Conservation (phyloP, 2,797 vertebrate genomes). For the Smutsia temminckii region DNA sequence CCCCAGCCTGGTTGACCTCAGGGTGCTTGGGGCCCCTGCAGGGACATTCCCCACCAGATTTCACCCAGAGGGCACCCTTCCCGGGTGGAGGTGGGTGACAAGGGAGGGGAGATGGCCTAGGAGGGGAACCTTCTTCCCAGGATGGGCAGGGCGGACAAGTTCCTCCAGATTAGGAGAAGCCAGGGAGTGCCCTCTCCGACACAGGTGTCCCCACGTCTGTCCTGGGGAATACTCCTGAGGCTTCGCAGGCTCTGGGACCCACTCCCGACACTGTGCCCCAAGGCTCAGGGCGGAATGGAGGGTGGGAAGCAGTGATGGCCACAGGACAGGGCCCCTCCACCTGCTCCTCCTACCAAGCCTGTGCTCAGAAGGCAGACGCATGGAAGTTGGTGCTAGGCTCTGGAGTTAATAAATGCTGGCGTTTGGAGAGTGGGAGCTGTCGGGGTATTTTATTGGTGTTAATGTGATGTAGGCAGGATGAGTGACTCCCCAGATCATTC, state of each 20-base stretch:
- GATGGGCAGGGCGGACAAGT: not conserved
- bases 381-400: not conserved
- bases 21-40: not conserved
- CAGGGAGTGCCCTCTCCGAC: not conserved
- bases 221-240: not conserved
- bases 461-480: conserved; percentile 8
- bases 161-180: not conserved
- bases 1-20: not conserved
- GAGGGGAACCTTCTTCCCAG: not conserved
- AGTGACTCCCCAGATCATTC: not conserved
- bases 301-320: not conserved
- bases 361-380: fast-evolving
- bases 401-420: conserved; percentile 58
- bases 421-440: conserved; percentile 14
- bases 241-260: not conserved
- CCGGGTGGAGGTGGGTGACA: not conserved
- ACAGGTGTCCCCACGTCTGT: not conserved
- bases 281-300: not conserved
- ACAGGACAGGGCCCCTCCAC: not conserved
- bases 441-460: conserved; percentile 45
- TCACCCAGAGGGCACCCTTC: not conserved
- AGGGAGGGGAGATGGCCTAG: not conserved
- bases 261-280: not conserved
- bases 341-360: not conserved
- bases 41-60: not conserved